Base-by-base conservation (phyloP, 2,888 invertebrate genomes). In the Clitarchus hookeri region DNA sequence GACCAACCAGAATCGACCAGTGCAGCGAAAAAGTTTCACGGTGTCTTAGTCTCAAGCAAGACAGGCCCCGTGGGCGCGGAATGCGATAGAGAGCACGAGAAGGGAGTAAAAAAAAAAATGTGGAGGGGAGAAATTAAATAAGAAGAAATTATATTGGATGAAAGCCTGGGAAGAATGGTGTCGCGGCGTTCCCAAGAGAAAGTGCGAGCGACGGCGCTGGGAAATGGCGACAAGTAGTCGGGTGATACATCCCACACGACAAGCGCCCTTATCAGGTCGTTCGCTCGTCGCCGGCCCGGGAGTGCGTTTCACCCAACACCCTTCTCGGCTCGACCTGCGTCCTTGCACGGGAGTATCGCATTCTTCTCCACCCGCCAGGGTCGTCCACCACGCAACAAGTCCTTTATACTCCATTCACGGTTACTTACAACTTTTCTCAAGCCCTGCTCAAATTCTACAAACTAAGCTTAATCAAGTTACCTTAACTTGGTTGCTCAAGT, bases 121-220 rank as follows among this genome's bases (percentile, higher is more conserved):
- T 6, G 23, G 23, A 1, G 65, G 65, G 65, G 8, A 19, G 65
- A 6, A 65, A 65, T 65, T 65, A 65, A 65, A 65, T 65, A 65
- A 65, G 65, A 79, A 26, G 27, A 27, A 82, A 82, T 82, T 36
- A 44, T 82, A 82, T 82, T 82, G 27, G 19, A 16, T n/a, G 36
- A 36, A 36, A 82, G 82, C 44, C 82, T 82, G 82, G 44, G 82
- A 82, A 82, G 82, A n/a, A 19, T 36, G 82, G 19, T 23, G 19
- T 26, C 27, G 27, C 82, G 19, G 16, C 1, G 82, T 82, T 82
- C 82, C 82, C 82, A 82, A 82, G 82, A 82, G 82, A 82, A 82
- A 82, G 26, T 36, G 27, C 82, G 23, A 2, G 65, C 65, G 65
- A 65, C 19, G 65, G 65, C 0, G 65, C 65, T 65, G 65, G 65